Conservation (phyloP, 2,888 invertebrate genomes). For the Meta bourneti region DNA sequence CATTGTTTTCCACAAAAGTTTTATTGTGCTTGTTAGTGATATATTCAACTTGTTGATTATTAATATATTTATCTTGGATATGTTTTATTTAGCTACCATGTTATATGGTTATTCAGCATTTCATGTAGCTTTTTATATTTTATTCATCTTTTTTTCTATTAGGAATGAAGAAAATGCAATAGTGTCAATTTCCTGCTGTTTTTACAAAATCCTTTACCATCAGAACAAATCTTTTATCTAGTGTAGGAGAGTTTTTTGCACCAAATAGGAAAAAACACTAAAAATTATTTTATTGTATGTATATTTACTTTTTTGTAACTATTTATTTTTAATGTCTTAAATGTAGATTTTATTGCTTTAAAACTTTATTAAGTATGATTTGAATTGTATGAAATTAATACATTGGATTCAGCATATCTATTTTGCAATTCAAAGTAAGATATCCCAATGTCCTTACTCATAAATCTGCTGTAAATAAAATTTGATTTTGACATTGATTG, state of each 20-base stretch:
- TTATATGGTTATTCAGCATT: not conserved
- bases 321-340: not conserved
- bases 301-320: not conserved
- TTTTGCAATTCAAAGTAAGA: too few relatives aligned
- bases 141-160: conserved; percentile 8
- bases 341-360: not conserved
- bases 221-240: conserved; percentile 18
- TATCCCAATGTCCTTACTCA: too few relatives aligned
- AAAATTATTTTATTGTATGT: not conserved
- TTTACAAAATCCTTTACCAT: not conserved
- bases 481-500: too few relatives aligned
- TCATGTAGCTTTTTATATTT: conserved; percentile 1
- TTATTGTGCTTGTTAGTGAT: too few relatives aligned
- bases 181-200: not conserved
- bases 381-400: too few relatives aligned
- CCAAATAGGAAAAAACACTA: not conserved
- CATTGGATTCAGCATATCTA: too few relatives aligned
- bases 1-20: too few relatives aligned
- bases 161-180: conserved; percentile 13
- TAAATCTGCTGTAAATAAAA: too few relatives aligned
- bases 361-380: not conserved
- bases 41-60: too few relatives aligned
- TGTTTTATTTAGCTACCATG: not conserved
- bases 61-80: too few relatives aligned
- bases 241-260: conserved; percentile 6